Evolutionary conservation across 2,888 invertebrate species (phyloP).

Genomic region (Folsomia manolachei): DNA sequence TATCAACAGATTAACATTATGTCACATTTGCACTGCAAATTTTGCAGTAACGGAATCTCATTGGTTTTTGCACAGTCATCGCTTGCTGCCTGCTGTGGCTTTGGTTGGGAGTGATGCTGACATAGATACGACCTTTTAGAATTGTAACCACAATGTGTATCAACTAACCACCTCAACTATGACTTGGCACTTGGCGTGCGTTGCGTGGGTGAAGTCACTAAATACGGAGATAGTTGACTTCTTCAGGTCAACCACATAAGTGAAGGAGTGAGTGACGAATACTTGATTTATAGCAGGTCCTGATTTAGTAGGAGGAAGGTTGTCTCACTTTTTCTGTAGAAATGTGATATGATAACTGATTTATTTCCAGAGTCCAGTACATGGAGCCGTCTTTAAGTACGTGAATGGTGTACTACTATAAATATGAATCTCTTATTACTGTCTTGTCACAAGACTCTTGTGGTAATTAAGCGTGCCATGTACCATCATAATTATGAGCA

Average conservation of each 20-base stretch:
- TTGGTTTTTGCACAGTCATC: background rate
- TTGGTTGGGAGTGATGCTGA: background rate
- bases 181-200: too few species aligned
- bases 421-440: too few species aligned
- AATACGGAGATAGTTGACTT: background rate
- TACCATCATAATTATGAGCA: too few species aligned
- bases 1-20: background rate
- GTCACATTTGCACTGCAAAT: background rate
- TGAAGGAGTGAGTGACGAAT: background rate
- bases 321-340: background rate
- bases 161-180: too few species aligned
- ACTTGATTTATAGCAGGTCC: background rate
- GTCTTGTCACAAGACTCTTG: too few species aligned
- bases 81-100: background rate
- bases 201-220: constrained; percentile 3
- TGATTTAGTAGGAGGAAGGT: background rate
- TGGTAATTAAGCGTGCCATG: too few species aligned
- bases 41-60: background rate
- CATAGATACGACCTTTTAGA: background rate
- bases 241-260: background rate
- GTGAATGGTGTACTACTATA: too few species aligned
- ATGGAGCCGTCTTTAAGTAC: too few species aligned
- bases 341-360: background rate
- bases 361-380: background rate
- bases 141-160: too few species aligned